Base-by-base conservation (phyloP, 2,797 vertebrate genomes). In the Ambastaia sidthimunki region DNA sequence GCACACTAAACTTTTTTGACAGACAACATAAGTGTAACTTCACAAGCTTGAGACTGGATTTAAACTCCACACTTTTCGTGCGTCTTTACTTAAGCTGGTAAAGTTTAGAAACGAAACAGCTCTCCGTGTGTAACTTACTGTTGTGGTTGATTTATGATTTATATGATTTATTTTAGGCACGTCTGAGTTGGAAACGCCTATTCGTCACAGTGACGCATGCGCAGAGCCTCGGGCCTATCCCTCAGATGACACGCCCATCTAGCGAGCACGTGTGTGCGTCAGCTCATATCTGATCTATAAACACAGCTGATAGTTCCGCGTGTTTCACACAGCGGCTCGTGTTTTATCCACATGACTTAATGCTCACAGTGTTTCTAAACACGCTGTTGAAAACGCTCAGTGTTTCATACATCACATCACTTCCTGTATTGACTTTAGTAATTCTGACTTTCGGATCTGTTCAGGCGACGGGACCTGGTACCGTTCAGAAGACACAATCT, bases 351-450 rank as follows among this genome's bases (percentile, higher is more conserved):
- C 34, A 66, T 44, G 2, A 11, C 0, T 31, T 67, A 34, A 2
- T 10, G n/a, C 21, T 80, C 70, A 47, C 7, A 4, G 6, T 80
- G 50, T 82, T 81, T 75, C 65, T 1, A 74, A 80, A 48, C 55
- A 68, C 62, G 68, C 69, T 5, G 62, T 78, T 21, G 52, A 71
- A 82, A 78, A 60, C 6, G 71, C 80, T 74, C 57, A 65, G 54
- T 70, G 31, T 75, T 86, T 37, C 37, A 60, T 63, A 41, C 60
- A 44, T 81, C 57, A 62, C 63, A 63, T 76, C 76, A 84, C 74
- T 86, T 86, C 83, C 85, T 86, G 87, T 82, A 85, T 28, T 65
- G 87, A 90, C 87, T 86, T 84, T 5, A 55, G 76, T 71, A 48
- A 84, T 76, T 72, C 62, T 63, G 57, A 82, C 72, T 82, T 76